A percentile compares a stretch with the other conserved stretches of the same genome.
phyloP scores from a whole-genome alignment of 2,113 vertebrate genomes.

The Seriola aureovittata region DNA sequence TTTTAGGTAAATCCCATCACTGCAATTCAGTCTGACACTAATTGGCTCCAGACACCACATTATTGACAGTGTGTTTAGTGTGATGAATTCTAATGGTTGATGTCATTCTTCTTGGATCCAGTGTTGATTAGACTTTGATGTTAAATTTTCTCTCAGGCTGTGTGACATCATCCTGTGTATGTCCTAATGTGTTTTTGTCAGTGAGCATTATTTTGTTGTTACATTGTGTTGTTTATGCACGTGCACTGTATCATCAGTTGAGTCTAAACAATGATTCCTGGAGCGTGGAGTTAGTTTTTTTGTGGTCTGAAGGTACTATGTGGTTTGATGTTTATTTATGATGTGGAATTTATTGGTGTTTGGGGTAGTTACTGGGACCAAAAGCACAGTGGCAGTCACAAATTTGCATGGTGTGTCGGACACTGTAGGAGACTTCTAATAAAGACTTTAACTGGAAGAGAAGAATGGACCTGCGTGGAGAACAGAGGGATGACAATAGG shows the following conservation, averaged over 20 bases:
- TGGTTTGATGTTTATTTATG: conserved; percentile 67
- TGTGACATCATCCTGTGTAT: background rate
- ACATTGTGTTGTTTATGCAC: background rate
- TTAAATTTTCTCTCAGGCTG: background rate
- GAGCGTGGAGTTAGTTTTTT: conserved; percentile 11
- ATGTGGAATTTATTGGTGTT: conserved; percentile 57
- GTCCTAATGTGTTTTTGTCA: background rate
- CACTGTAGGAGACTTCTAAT: conserved; percentile 73
- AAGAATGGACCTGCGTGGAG: conserved; percentile 62
- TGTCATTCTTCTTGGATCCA: background rate
- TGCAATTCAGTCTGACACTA: background rate
- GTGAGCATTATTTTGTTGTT: background rate
- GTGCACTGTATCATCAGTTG: background rate
- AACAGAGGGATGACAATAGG: conserved; percentile 60
- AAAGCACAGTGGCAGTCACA: conserved; percentile 72
- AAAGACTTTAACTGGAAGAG: conserved; percentile 66
- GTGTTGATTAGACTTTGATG: background rate
- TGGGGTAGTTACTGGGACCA: conserved; percentile 60
- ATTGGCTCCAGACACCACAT: background rate
- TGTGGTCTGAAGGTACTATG: conserved; percentile 39
- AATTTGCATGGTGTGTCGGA: conserved; percentile 71
- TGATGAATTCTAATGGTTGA: background rate
- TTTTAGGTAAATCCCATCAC: background rate
- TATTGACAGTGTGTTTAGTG: background rate
- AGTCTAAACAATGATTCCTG: conserved; percentile 6